Evolutionary conservation across 1,140 invertebrate genomes (phyloP).

Genomic region (Formica exsecta): DNA sequence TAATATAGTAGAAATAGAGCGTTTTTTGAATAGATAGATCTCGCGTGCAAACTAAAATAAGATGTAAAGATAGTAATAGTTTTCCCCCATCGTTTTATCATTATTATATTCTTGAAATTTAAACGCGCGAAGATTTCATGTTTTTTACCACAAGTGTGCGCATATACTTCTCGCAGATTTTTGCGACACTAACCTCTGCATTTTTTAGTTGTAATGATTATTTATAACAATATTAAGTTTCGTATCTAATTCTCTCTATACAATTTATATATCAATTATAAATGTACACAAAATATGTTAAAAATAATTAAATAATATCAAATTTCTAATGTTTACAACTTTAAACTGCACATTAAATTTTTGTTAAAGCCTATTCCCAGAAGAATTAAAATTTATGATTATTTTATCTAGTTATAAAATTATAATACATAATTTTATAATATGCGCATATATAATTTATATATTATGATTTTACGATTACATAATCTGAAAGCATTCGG

Average conservation of each 20-base stretch:
- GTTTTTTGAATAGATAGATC: slow-evolving; percentile 23
- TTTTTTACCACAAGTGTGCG: background rate
- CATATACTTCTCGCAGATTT: background rate
- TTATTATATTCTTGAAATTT: background rate
- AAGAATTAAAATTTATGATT: background rate
- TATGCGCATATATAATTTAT: too few species aligned
- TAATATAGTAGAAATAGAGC: slow-evolving; percentile 46
- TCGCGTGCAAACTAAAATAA: slow-evolving; percentile 9
- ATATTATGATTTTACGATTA: too few species aligned
- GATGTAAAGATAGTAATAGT: background rate
- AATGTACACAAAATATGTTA: background rate
- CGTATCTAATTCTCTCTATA: background rate
- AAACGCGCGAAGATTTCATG: background rate
- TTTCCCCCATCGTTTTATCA: background rate
- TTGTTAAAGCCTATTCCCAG: background rate
- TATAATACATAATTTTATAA: too few species aligned
- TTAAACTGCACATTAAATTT: background rate
- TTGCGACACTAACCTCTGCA: background rate
- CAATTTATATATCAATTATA: background rate
- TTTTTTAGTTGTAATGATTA: background rate
- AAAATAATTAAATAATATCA: background rate
- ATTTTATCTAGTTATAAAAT: background rate
- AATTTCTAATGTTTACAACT: background rate
- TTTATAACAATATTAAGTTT: background rate
- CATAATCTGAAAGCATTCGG: too few species aligned